phyloP scores from a whole-genome alignment of 1,140 invertebrate genomes.

The Pogonomyrmex barbatus region DNA sequence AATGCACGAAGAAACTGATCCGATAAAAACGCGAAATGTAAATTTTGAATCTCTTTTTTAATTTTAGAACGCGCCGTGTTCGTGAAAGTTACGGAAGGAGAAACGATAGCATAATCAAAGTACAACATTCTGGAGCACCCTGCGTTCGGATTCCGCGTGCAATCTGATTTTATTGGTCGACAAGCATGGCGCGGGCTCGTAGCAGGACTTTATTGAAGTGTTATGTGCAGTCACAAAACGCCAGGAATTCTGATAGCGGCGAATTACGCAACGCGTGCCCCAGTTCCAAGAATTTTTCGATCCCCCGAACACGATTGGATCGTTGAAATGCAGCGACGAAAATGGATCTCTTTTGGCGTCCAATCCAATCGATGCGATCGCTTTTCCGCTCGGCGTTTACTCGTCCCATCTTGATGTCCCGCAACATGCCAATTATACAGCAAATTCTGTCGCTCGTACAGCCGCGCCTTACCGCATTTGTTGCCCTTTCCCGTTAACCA shows the following conservation, averaged over 20 bases:
- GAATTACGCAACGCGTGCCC: slow-evolving; percentile 35
- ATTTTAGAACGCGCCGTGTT: neutral
- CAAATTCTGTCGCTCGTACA: slow-evolving; percentile 4
- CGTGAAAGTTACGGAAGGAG: neutral
- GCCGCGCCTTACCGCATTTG: slow-evolving; percentile 23
- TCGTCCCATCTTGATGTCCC: slow-evolving; percentile 18
- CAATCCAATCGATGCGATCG: neutral
- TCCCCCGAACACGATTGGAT: neutral
- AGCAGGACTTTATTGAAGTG: slow-evolving; percentile 29
- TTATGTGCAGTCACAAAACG: slow-evolving; percentile 34
- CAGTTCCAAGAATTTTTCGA: slow-evolving; percentile 29
- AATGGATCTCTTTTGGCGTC: neutral
- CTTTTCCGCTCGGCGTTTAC: neutral
- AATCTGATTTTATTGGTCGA: slow-evolving; percentile 55
- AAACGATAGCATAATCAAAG: slow-evolving; percentile 30
- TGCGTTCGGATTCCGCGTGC: slow-evolving; percentile 36
- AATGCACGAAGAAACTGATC: neutral
- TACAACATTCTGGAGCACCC: neutral
- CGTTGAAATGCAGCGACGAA: slow-evolving; percentile 14
- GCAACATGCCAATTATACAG: slow-evolving; percentile 22
- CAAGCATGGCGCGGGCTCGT: slow-evolving; percentile 29
- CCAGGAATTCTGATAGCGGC: slow-evolving; percentile 19
- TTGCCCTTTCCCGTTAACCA: slow-evolving; percentile 23
- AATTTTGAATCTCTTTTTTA: neutral
- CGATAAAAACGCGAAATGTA: neutral